These are phyloP conservation scores for Setipinna tenuifilis DNA, from an alignment of 2,797 vertebrate species.

Conservation along the genomic window DNA sequence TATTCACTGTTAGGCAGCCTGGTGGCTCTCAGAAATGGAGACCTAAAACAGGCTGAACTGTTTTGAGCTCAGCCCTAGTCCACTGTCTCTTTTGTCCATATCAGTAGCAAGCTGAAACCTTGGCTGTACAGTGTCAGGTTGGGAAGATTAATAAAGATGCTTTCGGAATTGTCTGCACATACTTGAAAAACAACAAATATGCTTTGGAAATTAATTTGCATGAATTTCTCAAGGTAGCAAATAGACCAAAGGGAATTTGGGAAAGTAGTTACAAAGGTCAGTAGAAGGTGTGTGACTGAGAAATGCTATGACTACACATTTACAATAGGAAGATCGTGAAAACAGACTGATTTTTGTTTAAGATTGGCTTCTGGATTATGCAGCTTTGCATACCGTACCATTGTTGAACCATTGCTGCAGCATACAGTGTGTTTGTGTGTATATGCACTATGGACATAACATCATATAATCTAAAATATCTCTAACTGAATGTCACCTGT, in stretches of 20 bases:
- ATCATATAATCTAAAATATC: no score
- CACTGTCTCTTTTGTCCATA: conserved; percentile 44
- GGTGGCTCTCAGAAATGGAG: conserved; percentile 57
- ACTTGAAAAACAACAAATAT: neutral
- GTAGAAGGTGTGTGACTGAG: no score
- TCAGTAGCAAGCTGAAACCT: neutral
- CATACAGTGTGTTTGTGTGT: no score
- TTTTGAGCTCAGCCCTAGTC: conserved; percentile 58
- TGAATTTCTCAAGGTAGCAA: neutral
- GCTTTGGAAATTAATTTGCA: neutral
- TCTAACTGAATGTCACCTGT: no score
- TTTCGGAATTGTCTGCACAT: neutral
- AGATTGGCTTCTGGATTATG: no score
- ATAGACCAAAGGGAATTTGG: neutral
- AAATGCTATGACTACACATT: no score
- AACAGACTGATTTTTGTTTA: no score
- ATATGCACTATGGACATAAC: no score
- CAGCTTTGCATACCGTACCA: no score
- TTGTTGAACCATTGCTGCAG: no score
- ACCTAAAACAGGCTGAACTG: conserved; percentile 53
- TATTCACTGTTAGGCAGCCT: conserved; percentile 67
- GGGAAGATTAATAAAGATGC: neutral
- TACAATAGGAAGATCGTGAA: no score
- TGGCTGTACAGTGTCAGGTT: neutral
- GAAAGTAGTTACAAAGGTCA: neutral